These are phyloP conservation scores for Phylloscopus trochiloides DNA, from an alignment of 2,113 vertebrate species.

Conservation along the genomic window DNA sequence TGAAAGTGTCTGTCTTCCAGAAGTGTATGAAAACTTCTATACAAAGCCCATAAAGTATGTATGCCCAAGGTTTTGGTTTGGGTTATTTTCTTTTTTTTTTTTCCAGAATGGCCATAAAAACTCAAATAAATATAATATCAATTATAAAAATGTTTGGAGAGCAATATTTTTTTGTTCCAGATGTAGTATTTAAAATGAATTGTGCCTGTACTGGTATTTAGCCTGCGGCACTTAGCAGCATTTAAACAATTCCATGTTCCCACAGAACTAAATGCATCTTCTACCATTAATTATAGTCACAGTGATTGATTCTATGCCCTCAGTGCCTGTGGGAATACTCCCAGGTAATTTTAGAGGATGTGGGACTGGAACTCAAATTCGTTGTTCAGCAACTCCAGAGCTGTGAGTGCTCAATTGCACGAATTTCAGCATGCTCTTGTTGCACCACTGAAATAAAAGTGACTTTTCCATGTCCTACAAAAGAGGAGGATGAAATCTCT, in stretches of 20 bases:
- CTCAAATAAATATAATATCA: neutral
- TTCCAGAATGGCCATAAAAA: neutral
- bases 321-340: neutral
- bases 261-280: neutral
- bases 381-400: neutral
- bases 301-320: neutral
- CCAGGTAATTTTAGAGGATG: neutral
- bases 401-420: neutral
- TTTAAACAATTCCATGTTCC: neutral
- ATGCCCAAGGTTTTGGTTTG: neutral
- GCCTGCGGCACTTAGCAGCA: neutral
- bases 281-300: constrained; percentile 17
- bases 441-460: neutral
- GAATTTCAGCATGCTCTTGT: neutral
- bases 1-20: neutral
- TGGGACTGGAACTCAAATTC: neutral
- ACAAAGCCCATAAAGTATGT: neutral
- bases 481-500: neutral
- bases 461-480: neutral
- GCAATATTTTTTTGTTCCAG: neutral
- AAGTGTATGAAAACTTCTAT: neutral
- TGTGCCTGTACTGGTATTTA: neutral
- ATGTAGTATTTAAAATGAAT: neutral
- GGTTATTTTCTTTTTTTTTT: neutral
- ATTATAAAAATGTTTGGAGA: neutral